These are phyloP conservation scores for Tetranychus piercei DNA, from an alignment of 2,888 invertebrate genomes.

Conservation along the genomic window DNA sequence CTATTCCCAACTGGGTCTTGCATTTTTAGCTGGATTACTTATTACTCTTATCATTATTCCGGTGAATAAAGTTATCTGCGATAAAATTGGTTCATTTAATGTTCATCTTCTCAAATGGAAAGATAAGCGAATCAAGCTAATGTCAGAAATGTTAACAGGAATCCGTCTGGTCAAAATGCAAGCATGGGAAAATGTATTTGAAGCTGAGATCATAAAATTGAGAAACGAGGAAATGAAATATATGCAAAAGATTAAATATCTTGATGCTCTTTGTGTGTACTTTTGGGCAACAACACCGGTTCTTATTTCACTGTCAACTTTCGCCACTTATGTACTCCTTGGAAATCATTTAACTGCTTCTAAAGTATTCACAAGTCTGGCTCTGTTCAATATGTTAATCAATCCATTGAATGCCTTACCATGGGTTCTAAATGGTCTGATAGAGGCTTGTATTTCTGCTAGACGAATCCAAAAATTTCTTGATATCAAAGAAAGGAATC, in stretches of 20 bases:
- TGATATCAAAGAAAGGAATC: slow-evolving; percentile 16
- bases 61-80: slow-evolving; percentile 70
- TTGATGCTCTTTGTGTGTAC: slow-evolving; percentile 92
- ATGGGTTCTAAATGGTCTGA: slow-evolving; percentile 89
- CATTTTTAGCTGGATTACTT: slow-evolving; percentile 70
- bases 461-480: slow-evolving; percentile 64
- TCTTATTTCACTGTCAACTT: slow-evolving; percentile 61
- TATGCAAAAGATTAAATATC: slow-evolving; percentile 57
- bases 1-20: slow-evolving; percentile 67
- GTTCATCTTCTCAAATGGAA: slow-evolving; percentile 73
- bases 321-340: slow-evolving; percentile 55
- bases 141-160: slow-evolving; percentile 67
- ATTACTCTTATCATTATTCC: slow-evolving; percentile 77
- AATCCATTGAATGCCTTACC: slow-evolving; percentile 89
- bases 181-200: slow-evolving; percentile 58
- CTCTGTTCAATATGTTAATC: slow-evolving; percentile 85
- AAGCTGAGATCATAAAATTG: slow-evolving; percentile 26
- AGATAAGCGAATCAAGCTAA: slow-evolving; percentile 66
- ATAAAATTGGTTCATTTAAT: slow-evolving; percentile 65
- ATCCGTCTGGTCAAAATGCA: slow-evolving; percentile 76
- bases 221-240: slow-evolving; percentile 33
- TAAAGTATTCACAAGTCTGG: slow-evolving; percentile 77
- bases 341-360: slow-evolving; percentile 64
- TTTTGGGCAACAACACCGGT: slow-evolving; percentile 97
- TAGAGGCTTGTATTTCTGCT: slow-evolving; percentile 86